Conservation (phyloP, 1,140 invertebrate genomes). For the Dreissena rostriformis region DNA sequence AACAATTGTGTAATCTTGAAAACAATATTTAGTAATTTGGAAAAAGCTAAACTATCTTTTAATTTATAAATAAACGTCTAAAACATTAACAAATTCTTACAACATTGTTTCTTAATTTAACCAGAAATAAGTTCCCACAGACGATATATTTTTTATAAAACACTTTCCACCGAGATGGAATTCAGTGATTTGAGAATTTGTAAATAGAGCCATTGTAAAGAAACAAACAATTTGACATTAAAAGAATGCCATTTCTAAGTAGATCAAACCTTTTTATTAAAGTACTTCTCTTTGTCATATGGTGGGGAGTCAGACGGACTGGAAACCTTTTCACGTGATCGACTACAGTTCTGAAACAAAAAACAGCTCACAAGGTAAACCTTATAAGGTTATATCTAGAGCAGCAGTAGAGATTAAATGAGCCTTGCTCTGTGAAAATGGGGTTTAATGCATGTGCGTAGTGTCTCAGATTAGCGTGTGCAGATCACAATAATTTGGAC, state of each 20-base stretch:
- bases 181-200: neutral
- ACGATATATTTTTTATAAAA: neutral
- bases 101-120: neutral
- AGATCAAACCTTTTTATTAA: conserved; percentile 25
- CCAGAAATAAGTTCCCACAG: neutral
- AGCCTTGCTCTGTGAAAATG: too few relatives aligned
- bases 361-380: neutral
- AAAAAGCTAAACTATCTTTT: too few relatives aligned
- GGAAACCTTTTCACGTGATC: conserved; percentile 47
- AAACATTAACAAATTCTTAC: neutral
- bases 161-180: neutral
- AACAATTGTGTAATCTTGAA: too few relatives aligned
- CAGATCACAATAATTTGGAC: too few relatives aligned
- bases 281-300: conserved; percentile 48
- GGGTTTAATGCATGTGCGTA: too few relatives aligned
- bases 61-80: too few relatives aligned
- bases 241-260: neutral
- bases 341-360: conserved; percentile 47
- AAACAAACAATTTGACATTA: neutral
- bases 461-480: too few relatives aligned
- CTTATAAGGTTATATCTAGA: too few relatives aligned
- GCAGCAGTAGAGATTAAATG: too few relatives aligned
- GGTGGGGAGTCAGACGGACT: conserved; percentile 44
- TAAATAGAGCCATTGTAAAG: neutral
- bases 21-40: too few relatives aligned